Base-by-base conservation (phyloP, 2,888 invertebrate genomes). In the Oegoconia quadripuncta region DNA sequence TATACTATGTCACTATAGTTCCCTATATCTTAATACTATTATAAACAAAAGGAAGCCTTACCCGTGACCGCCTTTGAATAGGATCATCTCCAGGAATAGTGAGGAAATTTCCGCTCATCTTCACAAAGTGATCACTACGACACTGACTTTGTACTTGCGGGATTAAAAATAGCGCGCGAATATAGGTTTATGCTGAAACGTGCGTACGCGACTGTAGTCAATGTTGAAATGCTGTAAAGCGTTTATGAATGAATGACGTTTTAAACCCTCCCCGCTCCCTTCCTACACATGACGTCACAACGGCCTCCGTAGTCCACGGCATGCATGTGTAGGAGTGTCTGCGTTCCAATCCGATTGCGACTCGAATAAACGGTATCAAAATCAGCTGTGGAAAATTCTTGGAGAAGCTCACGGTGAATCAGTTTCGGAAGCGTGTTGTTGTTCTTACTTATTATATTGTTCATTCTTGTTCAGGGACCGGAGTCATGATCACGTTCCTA, bases 161-260 rank as follows among this genome's bases (percentile, higher is more conserved):
- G 40, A 41, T 34, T 61, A 59, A 50, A 65, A 67, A 70, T 63
- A 64, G 59, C 52, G 47, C 57, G 50, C 38, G 47, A 48, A 40
- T 46, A 45, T 37, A 33, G 46, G 44, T 39, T 38, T 16, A 42
- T 12, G 3, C 3, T 13, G 42, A 41, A 42, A 54, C 83, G 82
- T 83, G 80, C 77, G 79, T 72, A 73, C 77, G 71, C 75, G 71
- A 46, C 72, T 65, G 49, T 58, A 59, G 53, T 63, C 68, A 54
- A 56, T 59, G 52, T 60, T 64, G 59, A 59, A 82, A 74, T 87
- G 80, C 55, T 69, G 62, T 50, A 49, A 42, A 35, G 30, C 46
- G 57, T 80, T 86, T 71, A 82, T 87, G 87, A 87, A 87, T 87
- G 87, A 59, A 66, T 87, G 87, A 87, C 86, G 87, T 76, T 75